Evolutionary conservation across 2,888 invertebrate species (phyloP).

Genomic region (Thymelicus acteon): DNA sequence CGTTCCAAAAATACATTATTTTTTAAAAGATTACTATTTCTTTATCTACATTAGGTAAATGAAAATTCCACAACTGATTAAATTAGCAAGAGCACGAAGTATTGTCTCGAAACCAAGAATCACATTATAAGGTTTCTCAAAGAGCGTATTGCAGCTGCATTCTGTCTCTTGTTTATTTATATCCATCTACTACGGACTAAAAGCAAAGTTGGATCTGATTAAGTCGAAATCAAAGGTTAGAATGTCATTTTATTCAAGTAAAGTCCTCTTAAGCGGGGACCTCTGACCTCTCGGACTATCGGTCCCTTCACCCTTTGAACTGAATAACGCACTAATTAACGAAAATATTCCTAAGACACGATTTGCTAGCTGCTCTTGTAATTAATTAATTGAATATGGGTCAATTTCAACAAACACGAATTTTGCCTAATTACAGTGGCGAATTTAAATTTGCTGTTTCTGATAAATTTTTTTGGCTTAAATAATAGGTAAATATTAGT

Average conservation of each 20-base stretch:
- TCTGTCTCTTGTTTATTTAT: conserved; percentile 6
- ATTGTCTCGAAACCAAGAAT: too few species aligned
- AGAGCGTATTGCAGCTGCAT: conserved; percentile 5
- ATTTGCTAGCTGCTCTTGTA: background rate
- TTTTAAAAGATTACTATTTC: too few species aligned
- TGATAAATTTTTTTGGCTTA: too few species aligned
- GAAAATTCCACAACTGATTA: too few species aligned
- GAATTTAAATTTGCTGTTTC: too few species aligned
- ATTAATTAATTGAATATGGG: conserved; percentile 20
- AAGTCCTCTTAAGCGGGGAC: conserved; percentile 7
- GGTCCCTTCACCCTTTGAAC: conserved; percentile 10
- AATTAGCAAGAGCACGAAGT: too few species aligned
- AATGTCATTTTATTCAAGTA: conserved; percentile 8
- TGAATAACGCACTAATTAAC: conserved; percentile 14
- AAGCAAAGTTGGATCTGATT: conserved; percentile 32
- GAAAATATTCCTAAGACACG: conserved; percentile 11
- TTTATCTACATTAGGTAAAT: too few species aligned
- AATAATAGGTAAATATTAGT: too few species aligned
- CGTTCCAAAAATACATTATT: too few species aligned
- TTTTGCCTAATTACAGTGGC: too few species aligned
- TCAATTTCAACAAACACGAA: too few species aligned
- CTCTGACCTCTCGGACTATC: conserved; percentile 1
- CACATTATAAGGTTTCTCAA: too few species aligned
- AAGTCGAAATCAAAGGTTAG: conserved; percentile 33
- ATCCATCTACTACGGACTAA: conserved; percentile 12